Evolutionary conservation across 1,140 invertebrate genomes (phyloP).

Genomic region (Nylanderia fulva): DNA sequence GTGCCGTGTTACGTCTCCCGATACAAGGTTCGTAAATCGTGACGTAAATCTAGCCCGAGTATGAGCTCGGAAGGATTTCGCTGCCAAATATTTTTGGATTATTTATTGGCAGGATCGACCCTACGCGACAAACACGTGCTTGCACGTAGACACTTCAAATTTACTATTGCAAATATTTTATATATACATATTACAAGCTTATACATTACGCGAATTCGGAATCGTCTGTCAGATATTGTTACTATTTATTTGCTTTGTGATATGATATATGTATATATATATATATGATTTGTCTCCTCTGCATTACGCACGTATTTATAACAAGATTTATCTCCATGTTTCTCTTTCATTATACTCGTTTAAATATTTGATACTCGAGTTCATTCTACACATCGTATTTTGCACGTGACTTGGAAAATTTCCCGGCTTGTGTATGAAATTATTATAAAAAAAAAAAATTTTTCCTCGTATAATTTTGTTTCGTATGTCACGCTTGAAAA

Average conservation of each 20-base stretch:
- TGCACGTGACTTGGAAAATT: too few species aligned
- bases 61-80: constrained; percentile 17
- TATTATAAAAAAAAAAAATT: too few species aligned
- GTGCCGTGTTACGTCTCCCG: not conserved
- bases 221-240: not conserved
- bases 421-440: too few species aligned
- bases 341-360: too few species aligned
- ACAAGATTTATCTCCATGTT: too few species aligned
- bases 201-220: not conserved
- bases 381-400: too few species aligned
- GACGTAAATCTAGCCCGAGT: constrained; percentile 46
- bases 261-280: too few species aligned
- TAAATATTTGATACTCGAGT: too few species aligned
- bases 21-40: constrained; percentile 31
- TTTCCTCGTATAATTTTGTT: too few species aligned
- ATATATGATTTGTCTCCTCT: too few species aligned
- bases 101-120: constrained; percentile 63
- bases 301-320: too few species aligned
- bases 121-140: constrained; percentile 8
- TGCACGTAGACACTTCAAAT: not conserved
- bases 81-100: constrained; percentile 70
- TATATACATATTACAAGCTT: not conserved
- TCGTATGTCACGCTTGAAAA: too few species aligned
- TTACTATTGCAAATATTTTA: not conserved
- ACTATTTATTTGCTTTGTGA: not conserved